Evolutionary conservation across 1,140 invertebrate species (phyloP).

Genomic region (Philaenus spumarius): DNA sequence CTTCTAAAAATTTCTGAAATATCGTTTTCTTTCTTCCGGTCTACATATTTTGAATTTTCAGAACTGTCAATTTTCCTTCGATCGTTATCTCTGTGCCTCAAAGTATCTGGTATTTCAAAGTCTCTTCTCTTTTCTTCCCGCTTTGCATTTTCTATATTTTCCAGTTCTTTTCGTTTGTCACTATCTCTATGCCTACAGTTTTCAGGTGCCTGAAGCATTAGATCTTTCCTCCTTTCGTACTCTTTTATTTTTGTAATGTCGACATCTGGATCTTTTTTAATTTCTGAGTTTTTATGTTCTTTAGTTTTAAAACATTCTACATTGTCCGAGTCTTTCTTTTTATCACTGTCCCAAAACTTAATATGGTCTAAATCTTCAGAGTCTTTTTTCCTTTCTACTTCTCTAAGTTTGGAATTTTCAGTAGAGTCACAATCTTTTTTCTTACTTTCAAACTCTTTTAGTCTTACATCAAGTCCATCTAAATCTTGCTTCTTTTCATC

Average conservation of each 20-base stretch:
- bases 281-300: constrained; percentile 34
- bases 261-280: constrained; percentile 40
- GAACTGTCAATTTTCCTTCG: constrained; percentile 30
- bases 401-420: constrained; percentile 23
- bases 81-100: constrained; percentile 1
- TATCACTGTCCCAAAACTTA: constrained; percentile 19
- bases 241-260: constrained; percentile 38
- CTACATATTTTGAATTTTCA: constrained; percentile 43
- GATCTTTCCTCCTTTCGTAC: constrained; percentile 32
- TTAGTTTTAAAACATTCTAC: constrained; percentile 33
- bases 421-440: constrained; percentile 18
- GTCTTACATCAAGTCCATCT: constrained; percentile 30
- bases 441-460: constrained; percentile 22
- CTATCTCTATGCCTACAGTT: constrained; percentile 6
- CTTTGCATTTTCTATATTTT: too few species aligned
- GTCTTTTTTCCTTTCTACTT: constrained; percentile 20
- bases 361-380: constrained; percentile 12
- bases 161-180: too few species aligned
- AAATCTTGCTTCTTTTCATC: constrained; percentile 30
- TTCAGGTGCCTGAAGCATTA: constrained; percentile 1
- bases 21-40: constrained; percentile 40
- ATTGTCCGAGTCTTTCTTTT: constrained; percentile 30
- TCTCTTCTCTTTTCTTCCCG: constrained; percentile 9
- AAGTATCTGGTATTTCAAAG: background rate
- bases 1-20: constrained; percentile 32